Base-by-base conservation (phyloP, 2,888 invertebrate genomes). In the Cyclophora punctaria region DNA sequence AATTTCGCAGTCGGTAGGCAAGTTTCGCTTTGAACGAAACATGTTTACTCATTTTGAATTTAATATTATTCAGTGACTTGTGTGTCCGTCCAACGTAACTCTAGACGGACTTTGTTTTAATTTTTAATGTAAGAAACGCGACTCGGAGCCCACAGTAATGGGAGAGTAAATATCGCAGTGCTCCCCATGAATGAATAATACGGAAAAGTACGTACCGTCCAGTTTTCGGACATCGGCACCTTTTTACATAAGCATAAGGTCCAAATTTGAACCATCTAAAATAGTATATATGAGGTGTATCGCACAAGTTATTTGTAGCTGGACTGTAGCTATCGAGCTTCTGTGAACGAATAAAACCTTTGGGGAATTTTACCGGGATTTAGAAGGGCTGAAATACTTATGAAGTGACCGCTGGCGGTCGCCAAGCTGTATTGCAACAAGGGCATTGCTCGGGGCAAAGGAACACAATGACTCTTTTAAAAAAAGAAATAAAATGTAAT, bases 121-220 rank as follows among this genome's bases (percentile, higher is more conserved):
- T 83, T 75, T 80, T 80, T 80, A 82, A 82, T 78, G 75, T 69
- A 69, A 76, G 77, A 71, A 76, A 77, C 71, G 76, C 76, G 79
- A 79, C 78, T 75, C 68, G 59, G 65, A 71, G 71, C 69, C 71
- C 74, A 62, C 73, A 67, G 77, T 81, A 81, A 83, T 83, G 78
- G 80, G 71, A 73, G 73, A 75, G 80, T 83, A 84, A 83, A 83
- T 80, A 84, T 81, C 80, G 74, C 70, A 71, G 73, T 70, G 77
- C 77, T 79, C 73, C 76, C 76, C 75, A 77, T 75, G 77, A 75
- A 80, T 84, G 77, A 83, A 83, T 84, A 80, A 84, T 79, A 80
- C 69, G 79, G 76, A 44, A 34, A 34, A 34, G 44, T 44, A 34
- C 5, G 44, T 44, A 44, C 20, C 6, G 44, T 44, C 34, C 6